Evolutionary conservation across 2,888 invertebrate species (phyloP), one percentile per base, ranked within the genome.

Genomic region (Macrophya alboannulata): DNA sequence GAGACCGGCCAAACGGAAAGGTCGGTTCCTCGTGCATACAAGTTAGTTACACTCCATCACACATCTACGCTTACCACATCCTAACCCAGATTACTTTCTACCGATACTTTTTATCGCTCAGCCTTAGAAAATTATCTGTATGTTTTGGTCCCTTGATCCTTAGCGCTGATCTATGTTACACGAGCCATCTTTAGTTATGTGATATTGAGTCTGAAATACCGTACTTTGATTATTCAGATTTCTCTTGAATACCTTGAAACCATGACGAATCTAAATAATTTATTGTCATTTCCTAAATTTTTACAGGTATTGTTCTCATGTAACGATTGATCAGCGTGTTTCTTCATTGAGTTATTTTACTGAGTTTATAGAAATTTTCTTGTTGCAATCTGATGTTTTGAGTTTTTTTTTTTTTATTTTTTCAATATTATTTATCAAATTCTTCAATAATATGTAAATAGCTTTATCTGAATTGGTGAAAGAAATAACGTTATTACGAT

Each of bases 1-100:
- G 74, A 93, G 95, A 88, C 96, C 96, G 87, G 94, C 95, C 90
- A 95, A 95, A 92, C 94, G 95, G 93, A 95, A 95, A 94, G 96
- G 96, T 96, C 93, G 93, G 93, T 93, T 93, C 93, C 92, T 92
- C 93, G 93, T 93, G 90, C 92, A 93, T 90, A 93, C 93, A 93
- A 93, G 93, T 93, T 93, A 93, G 93, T 93, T 92, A 92, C 92
- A 92, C 91, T 93, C 89, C 92, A 92, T 93, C 93, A 93, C 93
- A 93, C 92, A 90, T 93, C 82, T 83, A 83, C 40, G 82, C 82
- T 83, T 83, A 83, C 82, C 82, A 74, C 45, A 83, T 83, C 82
- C 82, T 83, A 68, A 68, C 68, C 82, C 43, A 68, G 43, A 83
- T 48, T 48, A 51, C 43, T 59, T 51, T 83, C 31, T 83, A 83